Evolutionary conservation across 2,113 vertebrate genomes (phyloP), one percentile per base, ranked within the genome.

Genomic region (Mionectes macconnelli): DNA sequence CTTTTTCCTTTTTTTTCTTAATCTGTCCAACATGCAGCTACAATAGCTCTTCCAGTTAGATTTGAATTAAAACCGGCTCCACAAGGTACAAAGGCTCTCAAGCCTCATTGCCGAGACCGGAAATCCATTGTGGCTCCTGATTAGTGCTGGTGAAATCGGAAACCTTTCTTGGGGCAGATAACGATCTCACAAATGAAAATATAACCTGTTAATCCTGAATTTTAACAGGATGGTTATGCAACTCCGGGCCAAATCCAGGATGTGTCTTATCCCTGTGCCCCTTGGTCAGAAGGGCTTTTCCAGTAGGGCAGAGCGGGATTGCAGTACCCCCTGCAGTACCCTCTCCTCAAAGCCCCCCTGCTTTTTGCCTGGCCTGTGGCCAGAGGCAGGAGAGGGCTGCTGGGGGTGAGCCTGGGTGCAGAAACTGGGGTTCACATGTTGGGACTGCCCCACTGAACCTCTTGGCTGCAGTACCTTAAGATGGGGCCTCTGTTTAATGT

Each of bases 191-290:
- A 77, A 76, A 97, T 96, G 95, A 96, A 96, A 96, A 92, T 96
- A 89, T 88, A 95, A 95, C 96, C 96, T 94, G 94, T 83, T 97
- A 87, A 94, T 97, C 95, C 93, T 96, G 94, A 96, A 92, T 94
- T 94, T 90, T 84, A 87, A 66, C 86, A 89, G 80, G 56, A 64
- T 52, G 66, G 53, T 96, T 95, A 62, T 57, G 86, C 73, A 90
- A 92, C 90, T 60, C 12, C 28, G 25, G 40, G 56, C 90, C 92
- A 89, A 81, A 84, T 94, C 60, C 90, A 42, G 90, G 92, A 92
- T 93, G 64, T 33, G 56, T 74, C n/a, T 56, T 80, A 13, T 39
- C 60, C 8, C 0, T 40, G 60, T 55, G 68, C 33, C 28, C 12
- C 68, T 86, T 47, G 53, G 44, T 93, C 64, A 57, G 80, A 53